Evolutionary conservation across 2,113 vertebrate species (phyloP).

Genomic region (Engraulis encrasicolus): DNA sequence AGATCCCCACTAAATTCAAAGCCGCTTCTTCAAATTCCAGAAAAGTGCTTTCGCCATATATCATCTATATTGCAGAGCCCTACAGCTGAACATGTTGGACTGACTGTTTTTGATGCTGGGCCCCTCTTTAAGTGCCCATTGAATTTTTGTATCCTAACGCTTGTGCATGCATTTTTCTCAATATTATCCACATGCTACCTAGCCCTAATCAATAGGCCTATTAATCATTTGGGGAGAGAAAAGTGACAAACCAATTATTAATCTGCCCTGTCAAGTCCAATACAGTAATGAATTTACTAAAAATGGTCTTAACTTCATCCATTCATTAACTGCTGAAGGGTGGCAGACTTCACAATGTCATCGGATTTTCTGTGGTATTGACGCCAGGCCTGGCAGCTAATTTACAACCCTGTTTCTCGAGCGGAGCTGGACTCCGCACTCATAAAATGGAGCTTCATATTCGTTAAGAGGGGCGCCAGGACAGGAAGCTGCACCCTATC

Average conservation of each 20-base stretch:
- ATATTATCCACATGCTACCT: constrained; percentile 55
- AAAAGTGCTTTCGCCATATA: neutral
- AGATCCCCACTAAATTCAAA: neutral
- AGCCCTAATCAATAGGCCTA: constrained; percentile 79
- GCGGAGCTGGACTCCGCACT: constrained; percentile 50
- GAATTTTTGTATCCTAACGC: constrained; percentile 67
- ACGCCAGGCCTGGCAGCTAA: constrained; percentile 66
- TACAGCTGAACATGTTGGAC: constrained; percentile 65
- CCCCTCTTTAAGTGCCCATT: constrained; percentile 62
- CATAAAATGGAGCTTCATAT: constrained; percentile 63
- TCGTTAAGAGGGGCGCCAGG: constrained; percentile 52
- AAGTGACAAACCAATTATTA: constrained; percentile 85
- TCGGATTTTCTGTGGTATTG: constrained; percentile 74
- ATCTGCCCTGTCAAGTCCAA: constrained; percentile 81
- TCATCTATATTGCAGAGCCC: neutral
- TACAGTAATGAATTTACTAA: constrained; percentile 84
- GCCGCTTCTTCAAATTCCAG: neutral
- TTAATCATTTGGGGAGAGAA: constrained; percentile 76
- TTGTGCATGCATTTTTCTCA: constrained; percentile 67
- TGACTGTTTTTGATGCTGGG: constrained; percentile 58
- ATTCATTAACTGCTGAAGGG: constrained; percentile 85
- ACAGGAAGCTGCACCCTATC: constrained; percentile 44
- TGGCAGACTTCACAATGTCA: constrained; percentile 82
- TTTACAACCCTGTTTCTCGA: constrained; percentile 60
- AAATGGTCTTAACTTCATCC: constrained; percentile 79